Conservation (phyloP, 2,797 vertebrate species). For the Neostethus bicornis region DNA sequence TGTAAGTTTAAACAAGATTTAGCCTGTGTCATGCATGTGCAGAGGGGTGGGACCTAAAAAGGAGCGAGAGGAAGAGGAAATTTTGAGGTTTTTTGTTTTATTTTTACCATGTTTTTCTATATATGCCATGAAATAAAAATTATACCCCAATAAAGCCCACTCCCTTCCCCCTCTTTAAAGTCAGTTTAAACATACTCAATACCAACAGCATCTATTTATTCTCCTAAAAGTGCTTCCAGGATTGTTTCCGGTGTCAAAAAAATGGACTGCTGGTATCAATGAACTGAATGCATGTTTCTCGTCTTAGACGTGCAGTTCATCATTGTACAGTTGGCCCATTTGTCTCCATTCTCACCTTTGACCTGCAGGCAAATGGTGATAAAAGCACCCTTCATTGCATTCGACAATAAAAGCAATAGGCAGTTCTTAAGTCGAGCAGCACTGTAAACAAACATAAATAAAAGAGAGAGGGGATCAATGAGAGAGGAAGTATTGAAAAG, state of each 20-base stretch:
- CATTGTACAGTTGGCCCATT: slow-evolving; percentile 74
- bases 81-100: too few relatives aligned
- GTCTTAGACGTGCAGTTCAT: slow-evolving; percentile 63
- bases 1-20: too few relatives aligned
- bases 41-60: too few relatives aligned
- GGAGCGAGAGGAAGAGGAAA: too few relatives aligned
- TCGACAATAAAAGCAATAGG: slow-evolving; percentile 79
- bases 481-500: slow-evolving; percentile 57
- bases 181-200: slow-evolving; percentile 3
- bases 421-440: slow-evolving; percentile 74
- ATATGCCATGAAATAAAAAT: too few relatives aligned
- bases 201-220: slow-evolving; percentile 21
- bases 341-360: slow-evolving; percentile 82
- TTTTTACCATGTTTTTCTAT: too few relatives aligned
- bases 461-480: slow-evolving; percentile 76
- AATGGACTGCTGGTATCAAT: slow-evolving; percentile 34
- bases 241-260: slow-evolving; percentile 22
- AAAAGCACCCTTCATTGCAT: slow-evolving; percentile 83
- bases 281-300: slow-evolving; percentile 52
- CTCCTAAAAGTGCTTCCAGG: slow-evolving; percentile 17
- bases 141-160: too few relatives aligned
- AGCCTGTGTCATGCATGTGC: too few relatives aligned
- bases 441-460: slow-evolving; percentile 79
- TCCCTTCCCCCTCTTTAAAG: background rate
- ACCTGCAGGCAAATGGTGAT: slow-evolving; percentile 80